phyloP scores from a whole-genome alignment of 2,113 vertebrate genomes.

The Recurvirostra avosetta region DNA sequence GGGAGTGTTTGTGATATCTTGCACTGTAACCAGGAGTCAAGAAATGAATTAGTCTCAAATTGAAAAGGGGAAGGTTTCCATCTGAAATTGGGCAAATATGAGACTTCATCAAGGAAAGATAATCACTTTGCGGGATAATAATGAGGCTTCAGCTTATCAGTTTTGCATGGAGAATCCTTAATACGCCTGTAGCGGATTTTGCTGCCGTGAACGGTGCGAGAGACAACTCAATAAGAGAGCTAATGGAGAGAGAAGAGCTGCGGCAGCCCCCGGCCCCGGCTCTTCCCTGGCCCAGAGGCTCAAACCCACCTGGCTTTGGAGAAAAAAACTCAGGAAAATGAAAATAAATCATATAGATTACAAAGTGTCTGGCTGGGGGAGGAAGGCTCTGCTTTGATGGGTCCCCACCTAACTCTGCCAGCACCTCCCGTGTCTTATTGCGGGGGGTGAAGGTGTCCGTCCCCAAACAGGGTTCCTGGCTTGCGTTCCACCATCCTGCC shows the following conservation, averaged over 20 bases:
- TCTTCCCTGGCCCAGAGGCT: neutral
- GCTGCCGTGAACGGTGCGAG: neutral
- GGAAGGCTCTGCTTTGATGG: neutral
- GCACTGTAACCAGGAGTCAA: slow-evolving; percentile 68
- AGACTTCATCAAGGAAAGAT: slow-evolving; percentile 70
- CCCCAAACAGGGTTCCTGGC: too few relatives aligned
- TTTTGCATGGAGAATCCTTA: slow-evolving; percentile 67
- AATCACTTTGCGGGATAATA: slow-evolving; percentile 67
- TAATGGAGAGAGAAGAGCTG: neutral
- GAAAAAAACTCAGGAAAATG: neutral
- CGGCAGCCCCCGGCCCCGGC: fast-evolving
- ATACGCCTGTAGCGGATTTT: slow-evolving; percentile 2
- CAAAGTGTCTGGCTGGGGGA: neutral
- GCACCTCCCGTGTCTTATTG: fast-evolving
- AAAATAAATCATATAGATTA: neutral
- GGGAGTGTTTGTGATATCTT: slow-evolving; percentile 60
- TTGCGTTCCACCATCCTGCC: neutral
- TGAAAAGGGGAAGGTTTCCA: slow-evolving; percentile 64
- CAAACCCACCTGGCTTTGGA: neutral
- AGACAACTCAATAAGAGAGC: slow-evolving; percentile 58
- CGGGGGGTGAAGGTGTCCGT: neutral
- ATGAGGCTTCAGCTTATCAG: slow-evolving; percentile 63
- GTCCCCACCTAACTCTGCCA: neutral
- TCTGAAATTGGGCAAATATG: slow-evolving; percentile 68
- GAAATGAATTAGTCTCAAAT: slow-evolving; percentile 70